Percentiles rank a stretch among this genome's conserved stretches.
Conservation (phyloP, 2,113 vertebrate species). For the Myxocyprinus asiaticus region DNA sequence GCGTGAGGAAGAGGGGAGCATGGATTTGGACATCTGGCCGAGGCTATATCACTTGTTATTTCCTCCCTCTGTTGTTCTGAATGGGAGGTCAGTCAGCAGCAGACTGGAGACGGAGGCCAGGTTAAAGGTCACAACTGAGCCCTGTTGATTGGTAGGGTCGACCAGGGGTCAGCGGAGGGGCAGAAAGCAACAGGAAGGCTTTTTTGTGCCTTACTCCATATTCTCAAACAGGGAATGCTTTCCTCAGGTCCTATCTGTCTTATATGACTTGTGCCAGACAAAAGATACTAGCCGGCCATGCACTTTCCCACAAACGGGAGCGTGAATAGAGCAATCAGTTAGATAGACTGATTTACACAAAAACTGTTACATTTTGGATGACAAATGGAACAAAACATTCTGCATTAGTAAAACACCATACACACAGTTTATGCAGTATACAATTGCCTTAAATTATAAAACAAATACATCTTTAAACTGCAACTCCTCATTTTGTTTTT, state of each 20-base stretch:
- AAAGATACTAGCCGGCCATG: constrained; percentile 15
- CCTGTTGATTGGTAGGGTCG: constrained; percentile 49
- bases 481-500: no score
- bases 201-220: constrained; percentile 16
- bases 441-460: no score
- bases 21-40: constrained; percentile 32
- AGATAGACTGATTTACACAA: neutral
- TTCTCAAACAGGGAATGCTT: constrained; percentile 1
- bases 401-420: no score
- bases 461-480: no score
- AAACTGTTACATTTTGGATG: neutral
- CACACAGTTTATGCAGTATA: no score
- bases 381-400: no score
- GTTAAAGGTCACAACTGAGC: constrained; percentile 52
- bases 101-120: constrained; percentile 49
- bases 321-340: neutral
- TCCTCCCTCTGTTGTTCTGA: constrained; percentile 51
- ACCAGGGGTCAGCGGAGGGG: constrained; percentile 37
- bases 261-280: constrained; percentile 18
- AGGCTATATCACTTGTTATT: constrained; percentile 45
- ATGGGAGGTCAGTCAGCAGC: constrained; percentile 46
- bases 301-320: constrained; percentile 26
- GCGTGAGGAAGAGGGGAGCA: constrained; percentile 31
- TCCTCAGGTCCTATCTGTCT: constrained; percentile 17
- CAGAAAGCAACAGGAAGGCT: constrained; percentile 50